Conservation (phyloP, 1,140 invertebrate species). For the Drosophila melanogaster region DNA sequence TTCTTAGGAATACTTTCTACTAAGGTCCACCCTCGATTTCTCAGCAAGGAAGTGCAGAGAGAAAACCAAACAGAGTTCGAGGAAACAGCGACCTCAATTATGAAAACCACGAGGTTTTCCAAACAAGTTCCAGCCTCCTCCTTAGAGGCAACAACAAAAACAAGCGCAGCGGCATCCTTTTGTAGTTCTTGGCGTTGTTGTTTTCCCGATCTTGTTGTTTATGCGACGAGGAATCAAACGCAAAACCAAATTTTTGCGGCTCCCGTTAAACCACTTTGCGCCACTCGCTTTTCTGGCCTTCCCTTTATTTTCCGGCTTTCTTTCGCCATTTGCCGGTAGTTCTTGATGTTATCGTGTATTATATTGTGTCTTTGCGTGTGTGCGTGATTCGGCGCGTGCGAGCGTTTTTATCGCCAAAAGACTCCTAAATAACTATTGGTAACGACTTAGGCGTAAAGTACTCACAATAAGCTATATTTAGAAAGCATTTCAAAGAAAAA, state of each 20-base stretch:
- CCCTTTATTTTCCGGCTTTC: conserved; percentile 47
- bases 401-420: conserved; percentile 51
- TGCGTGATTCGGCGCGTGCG: conserved; percentile 3
- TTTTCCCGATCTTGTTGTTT: conserved; percentile 34
- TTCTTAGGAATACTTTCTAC: background rate
- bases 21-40: conserved; percentile 21
- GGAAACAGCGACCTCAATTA: conserved; percentile 72
- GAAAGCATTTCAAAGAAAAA: too few species aligned
- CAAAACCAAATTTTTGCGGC: conserved; percentile 77
- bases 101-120: conserved; percentile 77
- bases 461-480: background rate
- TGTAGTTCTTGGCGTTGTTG: conserved; percentile 31
- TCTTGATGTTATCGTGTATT: conserved; percentile 27
- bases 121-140: conserved; percentile 62
- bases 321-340: conserved; percentile 58
- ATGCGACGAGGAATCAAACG: conserved; percentile 72
- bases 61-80: conserved; percentile 24
- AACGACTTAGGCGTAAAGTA: background rate
- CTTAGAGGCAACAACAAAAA: conserved; percentile 15
- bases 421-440: conserved; percentile 10
- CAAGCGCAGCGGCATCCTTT: conserved; percentile 8
- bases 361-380: conserved; percentile 43
- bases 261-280: conserved; percentile 42
- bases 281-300: background rate
- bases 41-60: conserved; percentile 12